A percentile compares a stretch with the other conserved stretches of the same genome.
These are phyloP conservation scores for Podilymbus podiceps DNA, from an alignment of 2,113 vertebrate genomes.

Conservation along the genomic window DNA sequence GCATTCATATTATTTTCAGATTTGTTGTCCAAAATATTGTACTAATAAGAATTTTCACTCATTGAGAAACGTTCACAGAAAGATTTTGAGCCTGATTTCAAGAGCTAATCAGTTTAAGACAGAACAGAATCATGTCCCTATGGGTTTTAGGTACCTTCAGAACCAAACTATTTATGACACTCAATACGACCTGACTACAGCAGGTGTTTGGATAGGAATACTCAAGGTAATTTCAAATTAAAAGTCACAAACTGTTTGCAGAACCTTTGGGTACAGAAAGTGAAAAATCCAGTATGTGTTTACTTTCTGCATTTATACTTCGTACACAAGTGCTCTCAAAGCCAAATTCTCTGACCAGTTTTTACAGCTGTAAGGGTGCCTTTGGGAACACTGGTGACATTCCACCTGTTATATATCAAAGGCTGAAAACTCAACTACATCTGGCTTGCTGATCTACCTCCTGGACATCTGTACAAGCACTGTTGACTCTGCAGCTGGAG, in stretches of 20 bases:
- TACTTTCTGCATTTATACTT: not conserved
- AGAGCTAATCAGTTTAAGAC: not conserved
- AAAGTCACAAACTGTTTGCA: not conserved
- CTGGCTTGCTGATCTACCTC: not conserved
- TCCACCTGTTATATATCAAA: not conserved
- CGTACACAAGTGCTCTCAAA: not conserved
- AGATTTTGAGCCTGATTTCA: not conserved
- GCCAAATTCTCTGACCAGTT: not conserved
- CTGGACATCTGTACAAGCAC: not conserved
- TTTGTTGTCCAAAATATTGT: not conserved
- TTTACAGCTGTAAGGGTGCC: not conserved
- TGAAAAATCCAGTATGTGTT: not conserved
- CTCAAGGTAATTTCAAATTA: not conserved
- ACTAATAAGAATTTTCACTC: not conserved
- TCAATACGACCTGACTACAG: not conserved
- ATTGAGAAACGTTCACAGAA: not conserved
- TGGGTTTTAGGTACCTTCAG: not conserved
- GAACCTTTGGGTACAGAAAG: not conserved
- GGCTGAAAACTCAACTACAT: not conserved
- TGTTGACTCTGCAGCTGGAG: not conserved
- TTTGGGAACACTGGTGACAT: not conserved
- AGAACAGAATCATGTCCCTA: not conserved
- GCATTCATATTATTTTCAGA: not conserved
- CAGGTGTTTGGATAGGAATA: not conserved
- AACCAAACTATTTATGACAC: not conserved